These are phyloP conservation scores for Crenuchus spilurus DNA, from an alignment of 2,797 vertebrate species.

Conservation along the genomic window DNA sequence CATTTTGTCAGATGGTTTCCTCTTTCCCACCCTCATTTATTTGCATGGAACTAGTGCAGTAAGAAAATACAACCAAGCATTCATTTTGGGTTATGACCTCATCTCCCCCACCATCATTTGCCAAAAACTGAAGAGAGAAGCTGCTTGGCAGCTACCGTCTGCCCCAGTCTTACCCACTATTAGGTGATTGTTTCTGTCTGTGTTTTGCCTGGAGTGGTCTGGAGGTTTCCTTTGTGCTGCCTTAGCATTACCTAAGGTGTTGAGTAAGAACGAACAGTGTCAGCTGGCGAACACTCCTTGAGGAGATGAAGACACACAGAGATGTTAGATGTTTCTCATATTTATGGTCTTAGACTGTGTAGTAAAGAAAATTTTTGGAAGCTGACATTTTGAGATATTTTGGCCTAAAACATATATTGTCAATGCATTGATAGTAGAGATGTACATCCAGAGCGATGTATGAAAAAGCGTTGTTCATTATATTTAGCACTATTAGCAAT, in stretches of 20 bases:
- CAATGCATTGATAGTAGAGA: no score
- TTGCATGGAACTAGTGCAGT: conserved; percentile 13
- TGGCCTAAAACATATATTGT: no score
- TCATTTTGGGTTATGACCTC: conserved; percentile 42
- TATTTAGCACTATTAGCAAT: no score
- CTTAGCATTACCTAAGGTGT: background rate
- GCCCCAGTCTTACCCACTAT: conserved; percentile 8
- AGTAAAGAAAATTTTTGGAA: no score
- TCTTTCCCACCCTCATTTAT: conserved; percentile 5
- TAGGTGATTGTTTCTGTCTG: conserved; percentile 6
- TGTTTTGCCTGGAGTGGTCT: background rate
- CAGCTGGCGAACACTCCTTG: background rate
- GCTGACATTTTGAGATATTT: no score
- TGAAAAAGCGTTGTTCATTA: no score
- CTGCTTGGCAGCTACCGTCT: conserved; percentile 21
- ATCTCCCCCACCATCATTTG: conserved; percentile 3
- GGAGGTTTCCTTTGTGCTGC: background rate
- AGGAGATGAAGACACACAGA: background rate
- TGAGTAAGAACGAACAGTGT: conserved; percentile 12
- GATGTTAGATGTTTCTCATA: no score
- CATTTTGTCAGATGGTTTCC: conserved; percentile 10
- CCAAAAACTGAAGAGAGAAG: conserved; percentile 20
- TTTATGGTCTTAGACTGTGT: no score
- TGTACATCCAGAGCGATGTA: no score
- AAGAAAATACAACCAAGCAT: conserved; percentile 35